Evolutionary conservation across 2,888 invertebrate genomes (phyloP).

Genomic region (Epinotia brunnichana): DNA sequence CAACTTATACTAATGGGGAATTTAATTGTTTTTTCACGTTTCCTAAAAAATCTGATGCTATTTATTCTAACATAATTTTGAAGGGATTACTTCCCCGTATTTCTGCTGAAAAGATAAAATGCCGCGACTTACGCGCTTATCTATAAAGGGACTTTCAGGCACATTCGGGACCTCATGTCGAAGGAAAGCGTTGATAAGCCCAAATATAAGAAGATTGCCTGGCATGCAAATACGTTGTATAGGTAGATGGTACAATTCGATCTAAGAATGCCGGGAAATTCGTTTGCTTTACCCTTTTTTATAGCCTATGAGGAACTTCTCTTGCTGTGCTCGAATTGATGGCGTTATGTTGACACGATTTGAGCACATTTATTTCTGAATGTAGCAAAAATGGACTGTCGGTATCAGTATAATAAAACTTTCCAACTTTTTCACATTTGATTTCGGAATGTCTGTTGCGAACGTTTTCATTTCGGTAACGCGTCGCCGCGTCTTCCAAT

Average conservation of each 20-base stretch:
- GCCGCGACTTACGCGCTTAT: constrained; percentile 49
- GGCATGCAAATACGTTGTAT: constrained; percentile 62
- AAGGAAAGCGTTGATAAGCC: constrained; percentile 68
- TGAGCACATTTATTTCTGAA: constrained; percentile 32
- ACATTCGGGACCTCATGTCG: constrained; percentile 64
- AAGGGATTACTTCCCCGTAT: constrained; percentile 4
- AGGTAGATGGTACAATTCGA: constrained; percentile 59
- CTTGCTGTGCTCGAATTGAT: constrained; percentile 42
- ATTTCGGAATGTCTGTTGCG: constrained; percentile 44
- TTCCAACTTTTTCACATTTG: constrained; percentile 35
- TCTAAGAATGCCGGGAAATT: constrained; percentile 63
- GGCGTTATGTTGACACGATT: constrained; percentile 52
- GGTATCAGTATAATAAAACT: constrained; percentile 36
- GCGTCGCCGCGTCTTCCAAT: constrained; percentile 57
- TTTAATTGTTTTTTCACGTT: neutral
- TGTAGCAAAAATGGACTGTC: constrained; percentile 23
- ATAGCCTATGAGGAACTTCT: constrained; percentile 59
- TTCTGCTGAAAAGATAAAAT: constrained; percentile 25
- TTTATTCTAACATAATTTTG: neutral
- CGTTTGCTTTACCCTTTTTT: constrained; percentile 68
- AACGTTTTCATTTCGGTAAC: constrained; percentile 67
- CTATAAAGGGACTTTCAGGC: constrained; percentile 52
- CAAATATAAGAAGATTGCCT: constrained; percentile 64
- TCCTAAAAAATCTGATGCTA: neutral
- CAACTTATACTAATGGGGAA: neutral